Evolutionary conservation across 1,140 invertebrate genomes (phyloP).

Genomic region (Bombus sylvicola): DNA sequence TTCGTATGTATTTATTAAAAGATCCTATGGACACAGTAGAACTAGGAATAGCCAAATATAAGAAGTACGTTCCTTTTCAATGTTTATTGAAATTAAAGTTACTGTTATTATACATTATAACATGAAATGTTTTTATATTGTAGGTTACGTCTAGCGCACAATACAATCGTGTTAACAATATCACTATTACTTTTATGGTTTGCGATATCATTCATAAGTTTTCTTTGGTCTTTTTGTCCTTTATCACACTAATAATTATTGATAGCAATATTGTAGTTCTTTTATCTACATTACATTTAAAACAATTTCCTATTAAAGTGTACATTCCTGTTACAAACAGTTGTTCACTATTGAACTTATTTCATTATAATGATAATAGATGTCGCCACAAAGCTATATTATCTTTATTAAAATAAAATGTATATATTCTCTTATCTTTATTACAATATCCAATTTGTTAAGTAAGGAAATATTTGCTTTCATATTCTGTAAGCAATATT

Average conservation of each 20-base stretch:
- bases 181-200: conserved; percentile 50
- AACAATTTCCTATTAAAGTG: background rate
- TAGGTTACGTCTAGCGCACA: conserved; percentile 63
- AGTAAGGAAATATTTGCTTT: background rate
- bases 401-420: background rate
- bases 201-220: conserved; percentile 3
- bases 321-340: background rate
- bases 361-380: conserved; percentile 13
- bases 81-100: background rate
- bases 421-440: background rate
- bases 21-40: conserved; percentile 79
- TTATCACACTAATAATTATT: background rate
- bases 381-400: conserved; percentile 27
- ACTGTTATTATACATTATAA: background rate
- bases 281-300: background rate
- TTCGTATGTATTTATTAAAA: conserved; percentile 81
- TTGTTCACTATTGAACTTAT: background rate
- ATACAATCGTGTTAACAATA: conserved; percentile 30
- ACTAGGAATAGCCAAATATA: conserved; percentile 51
- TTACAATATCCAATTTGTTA: background rate
- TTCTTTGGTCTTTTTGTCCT: conserved; percentile 19
- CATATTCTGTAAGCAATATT: background rate
- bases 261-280: background rate
- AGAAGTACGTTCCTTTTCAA: conserved; percentile 60
- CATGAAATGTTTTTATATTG: conserved; percentile 21